Evolutionary conservation across 2,113 vertebrate genomes (phyloP).

Genomic region (Coptodon bakossiorum): DNA sequence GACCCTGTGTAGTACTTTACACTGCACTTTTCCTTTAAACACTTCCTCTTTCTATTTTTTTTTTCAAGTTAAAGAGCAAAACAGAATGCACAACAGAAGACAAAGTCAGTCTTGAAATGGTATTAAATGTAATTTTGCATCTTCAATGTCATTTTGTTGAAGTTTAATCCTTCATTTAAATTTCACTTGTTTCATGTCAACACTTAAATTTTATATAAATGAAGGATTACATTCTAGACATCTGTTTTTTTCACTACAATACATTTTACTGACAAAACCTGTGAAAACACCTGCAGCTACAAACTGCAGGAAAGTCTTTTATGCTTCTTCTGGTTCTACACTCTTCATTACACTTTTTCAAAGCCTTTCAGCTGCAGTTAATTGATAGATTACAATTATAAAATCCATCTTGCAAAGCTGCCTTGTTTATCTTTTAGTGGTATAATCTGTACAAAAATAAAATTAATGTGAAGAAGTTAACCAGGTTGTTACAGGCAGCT

Average conservation of each 20-base stretch:
- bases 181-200: not conserved
- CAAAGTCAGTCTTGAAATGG: not conserved
- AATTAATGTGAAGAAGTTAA: not conserved
- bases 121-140: not conserved
- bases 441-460: not conserved
- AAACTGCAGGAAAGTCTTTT: not conserved
- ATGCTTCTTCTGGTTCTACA: not conserved
- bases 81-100: not conserved
- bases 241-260: not conserved
- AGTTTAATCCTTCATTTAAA: not conserved
- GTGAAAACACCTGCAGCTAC: not conserved
- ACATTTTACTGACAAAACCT: not conserved
- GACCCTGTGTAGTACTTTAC: not conserved
- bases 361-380: not conserved
- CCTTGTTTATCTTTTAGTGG: not conserved
- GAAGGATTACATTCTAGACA: not conserved
- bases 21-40: not conserved
- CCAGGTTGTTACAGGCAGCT: not conserved
- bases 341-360: not conserved
- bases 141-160: not conserved
- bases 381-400: not conserved
- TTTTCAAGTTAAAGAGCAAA: too few relatives aligned
- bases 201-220: not conserved
- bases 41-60: not conserved
- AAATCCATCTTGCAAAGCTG: not conserved